Conservation (phyloP, 2,797 vertebrate genomes). For the Darevskia mixta region DNA sequence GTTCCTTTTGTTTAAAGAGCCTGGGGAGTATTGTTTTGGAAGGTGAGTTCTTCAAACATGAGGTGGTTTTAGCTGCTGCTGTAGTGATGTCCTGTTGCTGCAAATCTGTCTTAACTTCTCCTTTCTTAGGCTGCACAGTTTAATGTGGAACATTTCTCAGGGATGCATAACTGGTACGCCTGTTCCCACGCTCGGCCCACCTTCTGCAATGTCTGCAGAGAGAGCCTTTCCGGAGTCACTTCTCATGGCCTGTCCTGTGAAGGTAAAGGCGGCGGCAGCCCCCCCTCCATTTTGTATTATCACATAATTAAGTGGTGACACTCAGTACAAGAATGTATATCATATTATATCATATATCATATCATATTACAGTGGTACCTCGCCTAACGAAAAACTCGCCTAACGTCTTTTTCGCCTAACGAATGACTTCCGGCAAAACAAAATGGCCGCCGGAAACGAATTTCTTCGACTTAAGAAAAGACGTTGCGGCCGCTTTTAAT, state of each 20-base stretch:
- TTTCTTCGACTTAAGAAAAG: too few species aligned
- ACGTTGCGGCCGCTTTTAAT: too few species aligned
- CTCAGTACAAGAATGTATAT: not conserved
- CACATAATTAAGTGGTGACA: rapidly evolving
- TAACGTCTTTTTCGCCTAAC: too few species aligned
- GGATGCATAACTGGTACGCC: conserved; percentile 99
- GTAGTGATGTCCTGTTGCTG: conserved; percentile 77
- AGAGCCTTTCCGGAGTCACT: conserved; percentile 97
- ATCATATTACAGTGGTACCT: too few species aligned
- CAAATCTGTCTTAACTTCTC: conserved; percentile 86
- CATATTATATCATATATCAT: too few species aligned
- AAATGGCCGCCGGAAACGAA: too few species aligned
- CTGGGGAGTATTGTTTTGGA: conserved; percentile 30
- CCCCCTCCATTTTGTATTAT: not conserved
- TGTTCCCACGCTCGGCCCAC: conserved; percentile 98
- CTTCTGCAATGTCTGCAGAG: conserved; percentile 98
- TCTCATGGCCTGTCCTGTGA: conserved; percentile 98
- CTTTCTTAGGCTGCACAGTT: conserved; percentile 97
- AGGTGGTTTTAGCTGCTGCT: conserved; percentile 56
- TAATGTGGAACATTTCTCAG: conserved; percentile 99
- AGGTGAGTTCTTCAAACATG: conserved; percentile 21
- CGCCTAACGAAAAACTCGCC: too few species aligned
- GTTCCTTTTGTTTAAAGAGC: conserved; percentile 42
- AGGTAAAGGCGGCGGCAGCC: conserved; percentile 80
- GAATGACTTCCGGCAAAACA: too few species aligned